phyloP scores from a whole-genome alignment of 1,140 invertebrate genomes.

The Triops longicaudatus region DNA sequence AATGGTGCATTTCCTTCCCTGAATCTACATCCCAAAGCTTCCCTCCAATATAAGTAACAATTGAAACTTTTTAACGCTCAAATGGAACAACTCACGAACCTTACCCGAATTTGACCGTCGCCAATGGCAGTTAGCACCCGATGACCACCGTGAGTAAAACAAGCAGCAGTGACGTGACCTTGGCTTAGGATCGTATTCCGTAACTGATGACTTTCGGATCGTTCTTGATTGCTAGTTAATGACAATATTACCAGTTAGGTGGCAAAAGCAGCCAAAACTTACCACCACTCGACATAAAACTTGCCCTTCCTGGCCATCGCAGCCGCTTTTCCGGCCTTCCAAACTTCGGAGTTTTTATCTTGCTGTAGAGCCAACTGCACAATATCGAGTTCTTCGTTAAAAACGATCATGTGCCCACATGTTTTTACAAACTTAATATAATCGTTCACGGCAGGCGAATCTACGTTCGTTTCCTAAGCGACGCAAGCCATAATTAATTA shows the following conservation, averaged over 20 bases:
- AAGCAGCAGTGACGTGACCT: constrained; percentile 27
- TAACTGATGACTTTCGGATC: constrained; percentile 19
- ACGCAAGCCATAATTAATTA: neutral
- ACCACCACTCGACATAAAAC: constrained; percentile 35
- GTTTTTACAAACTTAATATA: constrained; percentile 32
- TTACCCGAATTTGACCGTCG: constrained; percentile 31
- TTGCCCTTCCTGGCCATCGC: constrained; percentile 23
- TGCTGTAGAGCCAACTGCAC: constrained; percentile 35
- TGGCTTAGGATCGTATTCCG: constrained; percentile 20
- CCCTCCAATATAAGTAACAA: neutral
- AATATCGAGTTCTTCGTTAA: constrained; percentile 32
- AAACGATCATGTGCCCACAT: constrained; percentile 32
- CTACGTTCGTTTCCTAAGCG: neutral
- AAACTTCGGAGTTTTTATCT: constrained; percentile 31
- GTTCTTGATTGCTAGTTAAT: constrained; percentile 24
- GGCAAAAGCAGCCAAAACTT: constrained; percentile 20
- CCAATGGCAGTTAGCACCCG: constrained; percentile 32
- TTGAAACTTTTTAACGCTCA: neutral
- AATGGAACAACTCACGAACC: constrained; percentile 20
- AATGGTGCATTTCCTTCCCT: constrained; percentile 30
- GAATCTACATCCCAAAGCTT: constrained; percentile 34
- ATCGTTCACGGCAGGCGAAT: neutral
- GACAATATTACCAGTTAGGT: neutral
- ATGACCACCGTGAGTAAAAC: constrained; percentile 20
- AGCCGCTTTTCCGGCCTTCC: constrained; percentile 31